Conservation (phyloP, 37 sponge, comb jelly and placozoan species). For the Ephydatia muelleri region DNA sequence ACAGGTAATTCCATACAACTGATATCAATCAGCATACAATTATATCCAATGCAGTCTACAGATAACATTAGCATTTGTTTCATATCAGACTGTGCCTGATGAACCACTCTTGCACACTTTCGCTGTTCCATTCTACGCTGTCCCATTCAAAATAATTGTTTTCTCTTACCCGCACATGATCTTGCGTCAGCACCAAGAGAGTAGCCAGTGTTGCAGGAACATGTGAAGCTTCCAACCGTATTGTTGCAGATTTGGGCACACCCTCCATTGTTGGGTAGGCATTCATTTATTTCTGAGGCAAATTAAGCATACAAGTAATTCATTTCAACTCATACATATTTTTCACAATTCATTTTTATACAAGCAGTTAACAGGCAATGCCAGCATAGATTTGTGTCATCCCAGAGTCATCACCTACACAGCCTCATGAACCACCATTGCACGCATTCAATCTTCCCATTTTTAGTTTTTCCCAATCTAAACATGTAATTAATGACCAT, state of each 20-base stretch:
- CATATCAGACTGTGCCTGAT: conserved; percentile 46
- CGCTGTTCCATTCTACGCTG: conserved; percentile 23
- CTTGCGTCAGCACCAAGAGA: conserved; percentile 18
- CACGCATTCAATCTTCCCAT: conserved; percentile 15
- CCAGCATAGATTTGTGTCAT: neutral
- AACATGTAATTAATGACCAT: neutral
- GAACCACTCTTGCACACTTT: conserved; percentile 27
- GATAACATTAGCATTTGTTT: too few relatives aligned
- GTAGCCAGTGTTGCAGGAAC: conserved; percentile 20
- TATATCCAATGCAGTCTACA: too few relatives aligned
- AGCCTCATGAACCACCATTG: conserved; percentile 12
- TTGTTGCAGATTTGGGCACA: conserved; percentile 33
- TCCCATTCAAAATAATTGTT: conserved; percentile 9
- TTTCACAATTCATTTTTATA: neutral
- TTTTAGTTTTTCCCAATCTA: neutral
- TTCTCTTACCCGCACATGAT: conserved; percentile 8
- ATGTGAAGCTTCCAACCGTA: conserved; percentile 40
- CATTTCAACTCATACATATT: neutral
- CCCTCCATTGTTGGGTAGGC: conserved; percentile 29
- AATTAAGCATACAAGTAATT: neutral
- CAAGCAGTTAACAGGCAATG: neutral
- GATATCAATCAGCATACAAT: neutral
- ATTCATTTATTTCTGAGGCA: conserved; percentile 48
- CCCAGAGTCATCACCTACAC: conserved; percentile 10
- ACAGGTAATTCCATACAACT: neutral